Conservation (phyloP, 2,888 invertebrate genomes). For the Clostera curtula region DNA sequence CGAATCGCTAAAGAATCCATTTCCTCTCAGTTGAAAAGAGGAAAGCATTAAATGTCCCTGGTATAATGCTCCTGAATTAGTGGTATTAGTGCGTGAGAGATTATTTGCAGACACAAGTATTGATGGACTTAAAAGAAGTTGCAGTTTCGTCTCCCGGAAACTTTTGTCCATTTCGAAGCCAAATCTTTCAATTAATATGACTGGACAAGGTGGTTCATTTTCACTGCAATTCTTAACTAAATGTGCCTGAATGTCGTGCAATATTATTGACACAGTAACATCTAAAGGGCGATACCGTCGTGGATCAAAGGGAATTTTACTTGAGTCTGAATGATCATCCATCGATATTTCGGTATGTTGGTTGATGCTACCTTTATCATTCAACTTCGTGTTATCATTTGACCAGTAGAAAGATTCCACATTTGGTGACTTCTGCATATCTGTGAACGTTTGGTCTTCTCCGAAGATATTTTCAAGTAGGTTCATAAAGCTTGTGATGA, state of each 20-base stretch:
- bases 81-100: constrained; percentile 76
- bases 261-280: constrained; percentile 92
- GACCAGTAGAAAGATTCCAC: constrained; percentile 55
- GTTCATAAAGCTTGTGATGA: constrained; percentile 91
- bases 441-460: constrained; percentile 94
- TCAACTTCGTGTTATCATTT: constrained; percentile 51
- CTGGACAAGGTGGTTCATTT: constrained; percentile 93
- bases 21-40: constrained; percentile 91
- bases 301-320: constrained; percentile 85
- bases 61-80: constrained; percentile 71
- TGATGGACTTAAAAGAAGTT: constrained; percentile 91
- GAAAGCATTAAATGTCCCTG: constrained; percentile 91
- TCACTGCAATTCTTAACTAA: constrained; percentile 93
- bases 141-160: constrained; percentile 92
- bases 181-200: constrained; percentile 90
- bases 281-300: constrained; percentile 91
- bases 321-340: constrained; percentile 77
- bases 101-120: constrained; percentile 87
- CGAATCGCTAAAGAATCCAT: constrained; percentile 96
- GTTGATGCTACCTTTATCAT: constrained; percentile 57
- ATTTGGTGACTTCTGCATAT: constrained; percentile 84
- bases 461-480: constrained; percentile 98
- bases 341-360: constrained; percentile 74
- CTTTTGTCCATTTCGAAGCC: constrained; percentile 98
- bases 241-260: constrained; percentile 97